Base-by-base conservation (phyloP, 2,888 invertebrate genomes). In the Mycalesis mineus region DNA sequence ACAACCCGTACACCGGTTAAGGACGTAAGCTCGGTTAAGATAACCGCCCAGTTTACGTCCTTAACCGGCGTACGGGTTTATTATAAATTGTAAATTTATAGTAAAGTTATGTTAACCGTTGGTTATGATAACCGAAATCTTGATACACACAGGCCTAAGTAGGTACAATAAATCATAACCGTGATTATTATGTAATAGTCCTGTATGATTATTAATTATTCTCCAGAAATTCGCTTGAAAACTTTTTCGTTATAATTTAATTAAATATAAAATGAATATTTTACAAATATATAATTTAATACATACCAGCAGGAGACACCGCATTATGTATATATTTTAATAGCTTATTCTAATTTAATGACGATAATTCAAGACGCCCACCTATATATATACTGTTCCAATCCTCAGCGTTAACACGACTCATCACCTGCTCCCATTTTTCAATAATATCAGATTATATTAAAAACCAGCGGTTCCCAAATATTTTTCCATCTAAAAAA, bases 321-420 rank as follows among this genome's bases (percentile, higher is more conserved):
- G 64, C 63, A 62, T 64, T 60, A 60, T 62, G 53, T 56, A 55
- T 62, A 45, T 60, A 31, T 50, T 57, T 48, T 37, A 51, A 51
- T 28, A 52, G 29, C 39, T 52, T 55, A 28, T 40, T 29, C 47
- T 36, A 44, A 55, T 57, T 55, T 54, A 65, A 67, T 67, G 65
- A 61, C 41, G 57, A 57, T 58, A 41, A 49, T 33, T 53, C 55
- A 61, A 62, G 45, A 64, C 58, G 60, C 51, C 47, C 50, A 60
- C 61, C 59, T 68, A 64, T 68, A 62, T 68, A 68, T 68, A 68
- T 68, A 68, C 64, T 58, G 50, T 64, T 61, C 59, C 64, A 62
- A 60, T 58, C 62, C 55, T 58, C 51, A 48, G 57, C 58, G 63
- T 44, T 48, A 60, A 61, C 65, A 48, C 51, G 55, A 61, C 59